phyloP scores from a whole-genome alignment of 2,113 vertebrate species.

The Nesospiza acunhae region DNA sequence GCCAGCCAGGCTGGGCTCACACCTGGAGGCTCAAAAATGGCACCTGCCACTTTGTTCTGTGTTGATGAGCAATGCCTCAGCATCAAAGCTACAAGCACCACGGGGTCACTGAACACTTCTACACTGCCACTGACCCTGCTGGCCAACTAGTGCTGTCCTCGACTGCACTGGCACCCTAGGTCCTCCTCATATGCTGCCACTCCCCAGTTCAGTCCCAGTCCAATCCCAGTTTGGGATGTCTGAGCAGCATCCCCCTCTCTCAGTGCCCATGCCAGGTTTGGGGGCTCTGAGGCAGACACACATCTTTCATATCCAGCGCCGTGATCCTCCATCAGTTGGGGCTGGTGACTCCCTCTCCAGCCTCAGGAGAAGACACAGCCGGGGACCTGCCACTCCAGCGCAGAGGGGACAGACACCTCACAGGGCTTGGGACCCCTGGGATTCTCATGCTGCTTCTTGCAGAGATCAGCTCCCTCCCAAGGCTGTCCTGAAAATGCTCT shows the following conservation, averaged over 20 bases:
- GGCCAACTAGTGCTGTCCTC: not conserved
- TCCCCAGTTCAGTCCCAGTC: not conserved
- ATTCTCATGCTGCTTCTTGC: not conserved
- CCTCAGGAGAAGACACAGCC: not conserved
- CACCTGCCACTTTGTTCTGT: not conserved
- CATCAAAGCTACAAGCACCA: not conserved
- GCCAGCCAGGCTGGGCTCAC: not conserved
- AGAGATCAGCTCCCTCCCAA: not conserved
- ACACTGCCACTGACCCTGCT: not conserved
- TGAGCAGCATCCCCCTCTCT: not conserved
- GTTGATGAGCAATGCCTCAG: not conserved
- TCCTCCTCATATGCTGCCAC: not conserved
- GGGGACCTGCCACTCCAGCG: rapidly evolving
- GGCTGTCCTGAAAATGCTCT: not conserved
- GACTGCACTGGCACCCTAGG: not conserved
- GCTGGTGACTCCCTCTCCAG: not conserved
- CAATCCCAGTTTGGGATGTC: not conserved
- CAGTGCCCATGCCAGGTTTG: rapidly evolving
- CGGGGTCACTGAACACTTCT: not conserved
- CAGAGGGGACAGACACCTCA: not conserved
- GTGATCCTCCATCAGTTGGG: not conserved
- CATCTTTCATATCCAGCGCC: not conserved
- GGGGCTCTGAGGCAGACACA: rapidly evolving
- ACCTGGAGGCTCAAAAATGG: not conserved
- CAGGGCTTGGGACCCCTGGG: not conserved